A percentile compares a stretch with the other conserved stretches of the same genome.
Evolutionary conservation across 2,888 invertebrate genomes (phyloP).

Genomic region (Polyommatus icarus): DNA sequence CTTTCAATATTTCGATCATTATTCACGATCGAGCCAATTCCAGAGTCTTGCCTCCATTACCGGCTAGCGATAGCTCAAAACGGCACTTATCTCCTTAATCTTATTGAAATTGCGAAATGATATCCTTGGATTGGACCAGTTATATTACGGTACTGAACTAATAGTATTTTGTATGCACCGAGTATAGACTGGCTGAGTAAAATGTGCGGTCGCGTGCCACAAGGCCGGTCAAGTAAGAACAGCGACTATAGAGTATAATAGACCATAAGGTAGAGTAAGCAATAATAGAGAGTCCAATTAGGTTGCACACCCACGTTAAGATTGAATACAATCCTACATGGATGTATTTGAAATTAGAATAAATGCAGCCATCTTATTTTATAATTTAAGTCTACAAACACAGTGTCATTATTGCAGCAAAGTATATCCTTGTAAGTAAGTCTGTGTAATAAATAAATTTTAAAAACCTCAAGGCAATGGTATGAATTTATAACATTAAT

Average conservation of each 20-base stretch:
- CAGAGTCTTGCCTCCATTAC: background rate
- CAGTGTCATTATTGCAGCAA: too few species aligned
- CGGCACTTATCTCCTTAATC: constrained; percentile 24
- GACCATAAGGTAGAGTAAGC: background rate
- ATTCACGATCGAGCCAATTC: background rate
- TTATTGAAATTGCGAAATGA: constrained; percentile 50
- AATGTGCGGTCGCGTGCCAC: constrained; percentile 68
- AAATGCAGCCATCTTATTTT: too few species aligned
- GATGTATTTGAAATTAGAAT: too few species aligned
- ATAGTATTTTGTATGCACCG: constrained; percentile 38
- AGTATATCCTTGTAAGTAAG: background rate
- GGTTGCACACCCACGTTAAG: background rate
- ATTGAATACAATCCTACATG: too few species aligned
- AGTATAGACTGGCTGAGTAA: constrained; percentile 62
- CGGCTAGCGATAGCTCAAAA: background rate
- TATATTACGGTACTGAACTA: constrained; percentile 25
- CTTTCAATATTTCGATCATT: background rate
- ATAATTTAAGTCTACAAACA: too few species aligned
- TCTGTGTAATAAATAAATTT: background rate
- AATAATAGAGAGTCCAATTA: background rate
- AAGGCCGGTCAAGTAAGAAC: constrained; percentile 69
- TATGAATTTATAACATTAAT: background rate
- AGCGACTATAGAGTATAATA: background rate
- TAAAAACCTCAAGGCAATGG: background rate
- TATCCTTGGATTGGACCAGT: constrained; percentile 37